Evolutionary conservation across 2,888 invertebrate species (phyloP), one percentile per base, ranked within the genome.

Genomic region (Diplazon laetatorius): DNA sequence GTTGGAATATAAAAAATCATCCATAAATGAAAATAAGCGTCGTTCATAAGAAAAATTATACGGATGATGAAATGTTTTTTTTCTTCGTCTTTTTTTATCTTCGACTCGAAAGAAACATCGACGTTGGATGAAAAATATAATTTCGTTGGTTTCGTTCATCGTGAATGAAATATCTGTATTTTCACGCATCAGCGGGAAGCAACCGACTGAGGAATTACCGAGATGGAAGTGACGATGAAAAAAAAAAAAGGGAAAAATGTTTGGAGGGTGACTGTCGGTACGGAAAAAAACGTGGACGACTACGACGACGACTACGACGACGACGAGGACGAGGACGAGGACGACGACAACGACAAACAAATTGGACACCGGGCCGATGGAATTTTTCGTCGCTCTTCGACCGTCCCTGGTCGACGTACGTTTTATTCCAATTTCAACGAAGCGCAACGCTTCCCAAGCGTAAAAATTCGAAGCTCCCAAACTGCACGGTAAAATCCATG

Each of bases 161-260:
- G 14, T 9, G 35, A 78, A 82, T 81, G 78, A 80, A 82, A 83
- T 83, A 82, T 82, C 82, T 81, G 82, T 83, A 82, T 82, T 80
- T 82, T 80, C 79, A 75, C 62, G 52, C 74, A 9, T 30, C 20
- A 20, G 30, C 22, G 59, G 48, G 16, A 0, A 62, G 50, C 20
- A 18, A 35, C 37, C 48, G 44, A 50, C 62, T 50, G 16, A 18
- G 35, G 60, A 44, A 42, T 6, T 30, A 6, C 30, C n/a, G n/a
- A n/a, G n/a, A n/a, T n/a, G n/a, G n/a, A n/a, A n/a, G n/a, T n/a
- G n/a, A n/a, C n/a, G n/a, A n/a, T n/a, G n/a, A n/a, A n/a, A n/a
- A n/a, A n/a, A n/a, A n/a, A n/a, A n/a, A n/a, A n/a, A n/a, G 30
- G 30, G 30, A 30, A 2, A 30, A 30, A n/a, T n/a, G n/a, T n/a